Evolutionary conservation across 1,140 invertebrate genomes (phyloP).

Genomic region (Anastrepha ludens): DNA sequence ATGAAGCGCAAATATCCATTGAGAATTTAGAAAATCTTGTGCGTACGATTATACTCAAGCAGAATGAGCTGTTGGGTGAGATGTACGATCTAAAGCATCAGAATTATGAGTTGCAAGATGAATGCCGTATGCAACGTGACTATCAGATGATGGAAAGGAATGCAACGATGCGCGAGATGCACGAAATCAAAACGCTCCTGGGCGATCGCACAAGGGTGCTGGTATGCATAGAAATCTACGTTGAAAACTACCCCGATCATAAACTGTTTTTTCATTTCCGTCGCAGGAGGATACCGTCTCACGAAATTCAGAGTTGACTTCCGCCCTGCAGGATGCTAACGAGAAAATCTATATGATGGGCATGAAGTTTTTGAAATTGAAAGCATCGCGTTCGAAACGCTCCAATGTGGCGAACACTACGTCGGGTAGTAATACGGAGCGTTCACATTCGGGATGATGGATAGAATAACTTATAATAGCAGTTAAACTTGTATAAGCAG

Average conservation of each 20-base stretch:
- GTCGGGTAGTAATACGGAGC: conserved; percentile 40
- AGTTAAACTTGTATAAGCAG: not conserved
- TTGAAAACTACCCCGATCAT: no score
- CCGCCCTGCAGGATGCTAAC: conserved; percentile 55
- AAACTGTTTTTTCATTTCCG: no score
- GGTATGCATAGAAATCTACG: not conserved
- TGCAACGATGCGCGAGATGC: conserved; percentile 62
- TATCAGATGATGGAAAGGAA: conserved; percentile 68
- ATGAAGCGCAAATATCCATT: conserved; percentile 62
- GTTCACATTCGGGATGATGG: conserved; percentile 36
- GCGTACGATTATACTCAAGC: conserved; percentile 64
- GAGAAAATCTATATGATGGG: conserved; percentile 57
- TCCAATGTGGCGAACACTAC: not conserved
- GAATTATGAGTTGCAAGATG: conserved; percentile 62
- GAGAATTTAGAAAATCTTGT: conserved; percentile 66
- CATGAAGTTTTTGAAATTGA: conserved; percentile 56
- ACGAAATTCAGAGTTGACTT: conserved; percentile 53
- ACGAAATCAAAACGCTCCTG: conserved; percentile 59
- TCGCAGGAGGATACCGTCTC: conserved; percentile 49
- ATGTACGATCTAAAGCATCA: conserved; percentile 62
- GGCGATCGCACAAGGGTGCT: conserved; percentile 40
- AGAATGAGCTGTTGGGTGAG: conserved; percentile 63
- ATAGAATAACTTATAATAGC: not conserved
- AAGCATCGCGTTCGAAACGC: conserved; percentile 36
- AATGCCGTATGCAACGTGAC: conserved; percentile 65